Percentiles rank a stretch among this genome's conserved stretches.
Conservation (phyloP, 2,888 invertebrate species). For the Spialia ferax region DNA sequence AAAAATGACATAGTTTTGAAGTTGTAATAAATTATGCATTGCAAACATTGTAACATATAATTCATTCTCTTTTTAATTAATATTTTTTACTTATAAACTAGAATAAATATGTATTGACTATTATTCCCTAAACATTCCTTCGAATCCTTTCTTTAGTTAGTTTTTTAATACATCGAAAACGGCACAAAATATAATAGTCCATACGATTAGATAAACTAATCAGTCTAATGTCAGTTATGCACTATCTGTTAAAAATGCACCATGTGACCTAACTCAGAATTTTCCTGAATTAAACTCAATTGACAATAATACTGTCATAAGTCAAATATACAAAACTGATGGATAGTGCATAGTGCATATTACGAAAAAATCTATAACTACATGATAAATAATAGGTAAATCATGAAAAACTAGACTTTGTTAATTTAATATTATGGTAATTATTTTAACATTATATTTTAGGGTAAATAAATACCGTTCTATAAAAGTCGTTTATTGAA, state of each 20-base stretch:
- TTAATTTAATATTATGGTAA: too few relatives aligned
- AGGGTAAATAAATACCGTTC: not conserved
- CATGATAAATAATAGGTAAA: not conserved
- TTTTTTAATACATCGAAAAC: not conserved
- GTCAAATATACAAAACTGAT: too few relatives aligned
- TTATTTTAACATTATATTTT: too few relatives aligned
- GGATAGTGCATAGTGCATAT: too few relatives aligned
- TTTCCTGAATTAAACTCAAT: too few relatives aligned
- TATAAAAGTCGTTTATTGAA: not conserved
- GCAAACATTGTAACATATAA: not conserved
- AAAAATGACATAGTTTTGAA: conserved; percentile 2
- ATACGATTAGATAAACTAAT: too few relatives aligned
- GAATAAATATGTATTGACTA: not conserved
- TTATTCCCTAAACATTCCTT: conserved; percentile 34
- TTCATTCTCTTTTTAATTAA: not conserved
- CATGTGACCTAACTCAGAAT: too few relatives aligned
- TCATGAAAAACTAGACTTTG: not conserved
- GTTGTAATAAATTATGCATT: not conserved
- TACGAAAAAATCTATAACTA: too few relatives aligned
- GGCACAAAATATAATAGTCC: conserved; percentile 14
- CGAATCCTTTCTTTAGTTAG: conserved; percentile 1
- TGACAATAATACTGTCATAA: too few relatives aligned
- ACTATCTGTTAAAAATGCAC: not conserved
- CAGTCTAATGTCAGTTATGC: not conserved
- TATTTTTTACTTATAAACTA: not conserved